These are phyloP conservation scores for Hoplostethus atlanticus DNA, from an alignment of 2,797 vertebrate genomes.

Conservation along the genomic window DNA sequence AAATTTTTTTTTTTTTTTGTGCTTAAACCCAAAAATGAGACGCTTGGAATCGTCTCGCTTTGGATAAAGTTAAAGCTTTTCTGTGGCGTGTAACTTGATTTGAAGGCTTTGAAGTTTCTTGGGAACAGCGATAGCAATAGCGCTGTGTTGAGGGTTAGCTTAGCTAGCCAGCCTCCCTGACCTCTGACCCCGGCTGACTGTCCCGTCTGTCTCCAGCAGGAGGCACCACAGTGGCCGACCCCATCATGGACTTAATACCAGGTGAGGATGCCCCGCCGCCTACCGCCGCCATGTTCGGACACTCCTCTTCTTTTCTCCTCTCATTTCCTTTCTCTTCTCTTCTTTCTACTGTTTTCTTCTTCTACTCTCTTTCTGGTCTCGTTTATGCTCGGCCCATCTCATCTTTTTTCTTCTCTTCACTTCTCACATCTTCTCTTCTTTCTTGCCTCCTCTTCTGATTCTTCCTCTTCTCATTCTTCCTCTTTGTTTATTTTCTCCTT, in stretches of 20 bases:
- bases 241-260: constrained; percentile 68
- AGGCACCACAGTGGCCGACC: constrained; percentile 42
- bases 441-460: too few species aligned
- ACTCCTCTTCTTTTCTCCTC: too few species aligned
- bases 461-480: neutral
- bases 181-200: constrained; percentile 62
- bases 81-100: too few species aligned
- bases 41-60: too few species aligned
- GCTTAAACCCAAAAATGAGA: too few species aligned
- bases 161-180: constrained; percentile 30
- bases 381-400: too few species aligned
- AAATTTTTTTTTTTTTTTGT: too few species aligned
- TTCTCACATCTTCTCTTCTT: neutral
- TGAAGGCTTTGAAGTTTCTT: too few species aligned
- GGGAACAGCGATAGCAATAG: too few species aligned
- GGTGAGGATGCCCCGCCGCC: constrained; percentile 64
- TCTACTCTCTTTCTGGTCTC: neutral
- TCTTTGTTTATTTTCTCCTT: too few species aligned
- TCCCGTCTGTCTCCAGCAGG: constrained; percentile 70
- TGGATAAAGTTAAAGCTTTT: too few species aligned
- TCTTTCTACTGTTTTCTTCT: neutral
- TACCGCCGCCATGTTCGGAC: too few species aligned
- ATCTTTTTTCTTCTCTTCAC: neutral
- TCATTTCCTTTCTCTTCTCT: neutral
- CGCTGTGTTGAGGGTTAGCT: constrained; percentile 12